Percentiles rank a stretch among this genome's conserved stretches.
These are phyloP conservation scores for Callipepla californica DNA, from an alignment of 2,113 vertebrate genomes.

Conservation along the genomic window DNA sequence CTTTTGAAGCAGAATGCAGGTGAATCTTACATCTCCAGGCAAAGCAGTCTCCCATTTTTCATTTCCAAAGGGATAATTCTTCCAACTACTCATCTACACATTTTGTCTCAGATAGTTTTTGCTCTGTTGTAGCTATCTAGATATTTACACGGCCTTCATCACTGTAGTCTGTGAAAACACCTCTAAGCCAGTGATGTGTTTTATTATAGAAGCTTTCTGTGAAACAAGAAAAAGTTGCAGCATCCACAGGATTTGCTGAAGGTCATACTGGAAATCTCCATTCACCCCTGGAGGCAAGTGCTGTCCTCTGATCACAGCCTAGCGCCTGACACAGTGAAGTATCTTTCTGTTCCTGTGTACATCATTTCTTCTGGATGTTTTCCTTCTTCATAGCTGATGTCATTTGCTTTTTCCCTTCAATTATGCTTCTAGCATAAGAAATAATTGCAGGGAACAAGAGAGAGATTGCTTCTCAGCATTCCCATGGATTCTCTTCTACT, in stretches of 20 bases:
- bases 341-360: conserved; percentile 7
- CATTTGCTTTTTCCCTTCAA: conserved; percentile 16
- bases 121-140: neutral
- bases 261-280: neutral
- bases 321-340: neutral
- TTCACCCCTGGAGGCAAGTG: neutral
- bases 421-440: conserved; percentile 40
- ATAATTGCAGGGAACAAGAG: conserved; percentile 57
- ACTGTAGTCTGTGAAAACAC: neutral
- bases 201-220: neutral
- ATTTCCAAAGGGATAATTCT: neutral
- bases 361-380: conserved; percentile 36
- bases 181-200: neutral
- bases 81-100: neutral
- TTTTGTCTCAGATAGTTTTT: neutral
- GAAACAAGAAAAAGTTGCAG: neutral
- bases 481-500: conserved; percentile 45
- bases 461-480: conserved; percentile 53
- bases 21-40: neutral
- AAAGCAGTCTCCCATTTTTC: conserved; percentile 10
- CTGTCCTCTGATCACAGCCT: neutral
- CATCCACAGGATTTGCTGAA: neutral
- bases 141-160: neutral
- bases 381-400: conserved; percentile 15
- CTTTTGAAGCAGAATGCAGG: neutral